Percentiles rank a stretch among this genome's conserved stretches.
phyloP scores from a whole-genome alignment of 2,888 invertebrate genomes.

The Tetragnatha montana region DNA sequence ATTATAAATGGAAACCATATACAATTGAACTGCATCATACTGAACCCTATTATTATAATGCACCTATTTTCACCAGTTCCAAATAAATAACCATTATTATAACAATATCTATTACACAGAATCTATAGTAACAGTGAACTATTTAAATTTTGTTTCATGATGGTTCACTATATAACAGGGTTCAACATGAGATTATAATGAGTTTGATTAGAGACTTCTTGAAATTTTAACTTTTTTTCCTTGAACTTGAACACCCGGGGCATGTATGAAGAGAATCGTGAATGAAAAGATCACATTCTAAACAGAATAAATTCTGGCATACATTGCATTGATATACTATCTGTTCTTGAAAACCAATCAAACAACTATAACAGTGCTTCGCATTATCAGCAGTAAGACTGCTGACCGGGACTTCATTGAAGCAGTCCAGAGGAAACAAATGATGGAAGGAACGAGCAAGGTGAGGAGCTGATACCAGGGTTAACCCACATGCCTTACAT shows the following conservation, averaged over 20 bases:
- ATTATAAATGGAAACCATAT: too few species aligned
- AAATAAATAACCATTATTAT: too few species aligned
- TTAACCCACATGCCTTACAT: slow-evolving; percentile 94
- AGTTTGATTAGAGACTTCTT: too few species aligned
- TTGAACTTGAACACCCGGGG: slow-evolving; percentile 88
- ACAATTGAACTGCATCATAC: too few species aligned
- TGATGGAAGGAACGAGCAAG: slow-evolving; percentile 98
- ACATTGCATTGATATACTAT: slow-evolving; percentile 85
- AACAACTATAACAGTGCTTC: slow-evolving; percentile 74
- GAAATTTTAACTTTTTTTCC: slow-evolving; percentile 6
- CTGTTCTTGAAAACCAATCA: slow-evolving; percentile 73
- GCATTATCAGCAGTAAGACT: slow-evolving; percentile 19
- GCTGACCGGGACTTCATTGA: slow-evolving; percentile 86
- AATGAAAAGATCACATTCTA: slow-evolving; percentile 96
- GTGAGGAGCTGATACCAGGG: slow-evolving; percentile 97
- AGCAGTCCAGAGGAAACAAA: slow-evolving; percentile 93
- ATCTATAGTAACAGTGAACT: too few species aligned
- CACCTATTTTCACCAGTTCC: too few species aligned
- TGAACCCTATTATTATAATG: too few species aligned
- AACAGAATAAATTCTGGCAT: slow-evolving; percentile 89
- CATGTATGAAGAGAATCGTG: slow-evolving; percentile 96
- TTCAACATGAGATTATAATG: too few species aligned
- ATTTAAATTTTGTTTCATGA: too few species aligned
- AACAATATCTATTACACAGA: too few species aligned
- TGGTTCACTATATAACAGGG: too few species aligned